A percentile compares a stretch with the other conserved stretches of the same genome.
Conservation (phyloP, 1,140 invertebrate genomes). For the Ephestia elutella region DNA sequence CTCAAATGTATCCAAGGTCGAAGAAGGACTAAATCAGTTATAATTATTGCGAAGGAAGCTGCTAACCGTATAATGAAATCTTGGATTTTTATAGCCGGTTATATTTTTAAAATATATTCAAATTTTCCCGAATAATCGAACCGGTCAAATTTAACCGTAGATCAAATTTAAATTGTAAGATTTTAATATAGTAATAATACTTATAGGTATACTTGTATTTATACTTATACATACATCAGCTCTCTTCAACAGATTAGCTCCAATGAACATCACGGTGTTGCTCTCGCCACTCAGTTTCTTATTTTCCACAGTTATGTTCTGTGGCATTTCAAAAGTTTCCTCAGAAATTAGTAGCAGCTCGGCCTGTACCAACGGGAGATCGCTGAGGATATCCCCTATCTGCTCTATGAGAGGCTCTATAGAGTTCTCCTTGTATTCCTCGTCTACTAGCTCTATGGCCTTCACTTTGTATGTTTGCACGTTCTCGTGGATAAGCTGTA, state of each 20-base stretch:
- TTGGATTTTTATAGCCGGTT: no score
- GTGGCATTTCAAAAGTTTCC: constrained; percentile 63
- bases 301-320: constrained; percentile 76
- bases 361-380: constrained; percentile 79
- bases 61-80: no score
- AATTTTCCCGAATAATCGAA: no score
- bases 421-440: constrained; percentile 64
- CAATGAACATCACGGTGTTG: constrained; percentile 76
- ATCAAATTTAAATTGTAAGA: no score
- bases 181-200: no score
- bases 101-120: no score
- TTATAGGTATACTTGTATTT: no score
- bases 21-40: no score
- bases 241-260: constrained; percentile 58
- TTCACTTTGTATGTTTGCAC: constrained; percentile 80
- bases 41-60: no score
- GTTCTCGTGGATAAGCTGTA: constrained; percentile 89
- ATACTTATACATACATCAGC: constrained; percentile 37
- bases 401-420: constrained; percentile 70
- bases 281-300: constrained; percentile 76
- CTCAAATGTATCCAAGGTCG: no score
- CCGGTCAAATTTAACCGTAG: no score
- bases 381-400: constrained; percentile 75
- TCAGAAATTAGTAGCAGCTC: constrained; percentile 66
- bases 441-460: constrained; percentile 79